A percentile compares a stretch with the other conserved stretches of the same genome.
Evolutionary conservation across 2,113 vertebrate genomes (phyloP).

Genomic region (Labeo rohita): DNA sequence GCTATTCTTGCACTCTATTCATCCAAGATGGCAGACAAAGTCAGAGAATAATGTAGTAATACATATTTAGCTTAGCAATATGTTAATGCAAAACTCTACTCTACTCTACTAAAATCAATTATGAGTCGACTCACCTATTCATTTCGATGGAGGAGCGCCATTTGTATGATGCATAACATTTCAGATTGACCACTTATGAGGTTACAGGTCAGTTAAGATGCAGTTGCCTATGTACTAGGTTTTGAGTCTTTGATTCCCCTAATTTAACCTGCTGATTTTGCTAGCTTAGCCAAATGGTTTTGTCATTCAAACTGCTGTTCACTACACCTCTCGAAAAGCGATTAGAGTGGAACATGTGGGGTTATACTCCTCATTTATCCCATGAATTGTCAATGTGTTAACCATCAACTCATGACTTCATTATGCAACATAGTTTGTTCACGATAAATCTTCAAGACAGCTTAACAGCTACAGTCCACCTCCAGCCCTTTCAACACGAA

Average conservation of each 20-base stretch:
- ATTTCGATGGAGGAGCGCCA: background rate
- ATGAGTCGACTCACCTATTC: background rate
- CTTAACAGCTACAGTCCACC: background rate
- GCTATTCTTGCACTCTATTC: too few relatives aligned
- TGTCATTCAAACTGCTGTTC: background rate
- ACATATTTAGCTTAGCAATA: background rate
- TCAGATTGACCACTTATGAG: background rate
- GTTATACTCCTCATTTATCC: background rate
- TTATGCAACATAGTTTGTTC: conserved; percentile 3
- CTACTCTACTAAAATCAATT: too few relatives aligned
- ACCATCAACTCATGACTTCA: conserved; percentile 1
- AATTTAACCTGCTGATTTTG: background rate
- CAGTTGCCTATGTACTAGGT: background rate
- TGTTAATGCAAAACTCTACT: background rate
- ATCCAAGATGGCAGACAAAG: too few relatives aligned
- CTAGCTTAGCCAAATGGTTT: background rate
- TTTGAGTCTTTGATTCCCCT: background rate
- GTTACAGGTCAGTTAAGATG: background rate
- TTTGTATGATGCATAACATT: background rate
- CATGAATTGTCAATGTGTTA: conserved; percentile 16
- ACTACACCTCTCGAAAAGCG: background rate
- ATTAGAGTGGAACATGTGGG: background rate
- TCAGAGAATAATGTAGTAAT: too few relatives aligned
- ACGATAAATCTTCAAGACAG: conserved; percentile 19
- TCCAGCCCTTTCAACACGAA: background rate